Percentiles rank a stretch among this genome's conserved stretches.
Evolutionary conservation across 1,140 invertebrate species (phyloP).

Genomic region (Papilio machaon): DNA sequence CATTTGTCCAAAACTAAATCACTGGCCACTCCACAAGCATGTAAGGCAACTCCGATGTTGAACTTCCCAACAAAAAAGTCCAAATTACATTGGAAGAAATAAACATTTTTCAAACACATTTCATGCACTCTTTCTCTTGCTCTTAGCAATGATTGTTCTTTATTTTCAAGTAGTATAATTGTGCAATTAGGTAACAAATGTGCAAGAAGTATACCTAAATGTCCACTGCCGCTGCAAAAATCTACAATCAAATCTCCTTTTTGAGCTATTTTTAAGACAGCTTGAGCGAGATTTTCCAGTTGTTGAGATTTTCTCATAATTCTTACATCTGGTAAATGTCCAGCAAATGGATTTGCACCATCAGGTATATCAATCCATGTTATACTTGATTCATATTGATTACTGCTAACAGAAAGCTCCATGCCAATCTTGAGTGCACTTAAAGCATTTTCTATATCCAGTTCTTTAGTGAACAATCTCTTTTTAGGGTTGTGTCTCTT

Average conservation of each 20-base stretch:
- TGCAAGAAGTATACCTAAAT: conserved; percentile 94
- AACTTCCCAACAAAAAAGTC: conserved; percentile 91
- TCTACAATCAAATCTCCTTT: conserved; percentile 90
- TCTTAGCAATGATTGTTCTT: conserved; percentile 91
- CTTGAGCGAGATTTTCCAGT: conserved; percentile 92
- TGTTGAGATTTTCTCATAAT: conserved; percentile 93
- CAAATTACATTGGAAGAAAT: conserved; percentile 93
- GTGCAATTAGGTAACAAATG: conserved; percentile 88
- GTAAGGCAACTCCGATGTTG: conserved; percentile 93
- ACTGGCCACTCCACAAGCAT: conserved; percentile 97
- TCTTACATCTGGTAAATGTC: conserved; percentile 89
- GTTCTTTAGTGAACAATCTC: conserved; percentile 88
- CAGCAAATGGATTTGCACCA: conserved; percentile 88
- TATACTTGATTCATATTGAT: conserved; percentile 53
- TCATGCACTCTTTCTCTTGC: conserved; percentile 88
- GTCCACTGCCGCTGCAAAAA: conserved; percentile 97
- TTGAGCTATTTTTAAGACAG: conserved; percentile 87
- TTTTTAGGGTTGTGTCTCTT: conserved; percentile 88
- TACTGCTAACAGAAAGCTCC: conserved; percentile 70
- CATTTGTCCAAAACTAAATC: conserved; percentile 96
- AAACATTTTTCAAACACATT: conserved; percentile 89
- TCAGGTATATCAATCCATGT: conserved; percentile 86
- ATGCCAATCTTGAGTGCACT: conserved; percentile 62
- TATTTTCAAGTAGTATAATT: conserved; percentile 95
- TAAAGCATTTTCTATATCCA: conserved; percentile 87